Evolutionary conservation across 2,888 invertebrate genomes (phyloP).

Genomic region (Drosophila hamatofila): DNA sequence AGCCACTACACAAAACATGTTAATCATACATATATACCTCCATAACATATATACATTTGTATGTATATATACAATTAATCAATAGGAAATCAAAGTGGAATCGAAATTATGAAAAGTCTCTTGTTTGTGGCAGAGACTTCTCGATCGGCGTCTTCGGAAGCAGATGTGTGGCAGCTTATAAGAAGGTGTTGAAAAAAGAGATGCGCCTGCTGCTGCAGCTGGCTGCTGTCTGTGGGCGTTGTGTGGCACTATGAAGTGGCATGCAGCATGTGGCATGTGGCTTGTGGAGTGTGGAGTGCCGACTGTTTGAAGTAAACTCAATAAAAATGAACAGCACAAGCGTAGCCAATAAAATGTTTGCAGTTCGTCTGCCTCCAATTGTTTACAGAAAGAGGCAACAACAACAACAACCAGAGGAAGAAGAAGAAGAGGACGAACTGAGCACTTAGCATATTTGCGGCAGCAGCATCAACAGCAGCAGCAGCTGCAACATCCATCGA

Average conservation of each 20-base stretch:
- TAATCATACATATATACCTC: slow-evolving; percentile 54
- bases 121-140: slow-evolving; percentile 8
- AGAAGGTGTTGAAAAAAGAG: slow-evolving; percentile 76
- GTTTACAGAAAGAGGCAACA: slow-evolving; percentile 64
- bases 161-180: slow-evolving; percentile 69
- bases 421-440: slow-evolving; percentile 19
- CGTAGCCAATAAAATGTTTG: slow-evolving; percentile 74
- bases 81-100: slow-evolving; percentile 60
- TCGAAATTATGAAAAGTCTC: slow-evolving; percentile 70
- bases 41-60: neutral
- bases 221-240: slow-evolving; percentile 39
- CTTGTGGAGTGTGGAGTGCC: slow-evolving; percentile 51
- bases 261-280: slow-evolving; percentile 13
- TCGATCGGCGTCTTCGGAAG: slow-evolving; percentile 23
- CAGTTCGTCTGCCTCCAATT: slow-evolving; percentile 60
- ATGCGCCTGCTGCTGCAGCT: slow-evolving; percentile 19
- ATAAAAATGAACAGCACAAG: slow-evolving; percentile 70
- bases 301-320: slow-evolving; percentile 70
- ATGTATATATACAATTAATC: slow-evolving; percentile 54
- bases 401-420: slow-evolving; percentile 1
- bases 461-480: slow-evolving; percentile 61
- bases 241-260: slow-evolving; percentile 26
- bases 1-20: slow-evolving; percentile 47
- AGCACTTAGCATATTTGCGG: slow-evolving; percentile 74
- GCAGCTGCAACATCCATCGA: slow-evolving; percentile 70